Percentiles rank a stretch among this genome's conserved stretches.
Evolutionary conservation across 30 jellyfish, hydroid and myxozoan genomes (phyloP).

Genomic region (Turritopsis dohrnii): DNA sequence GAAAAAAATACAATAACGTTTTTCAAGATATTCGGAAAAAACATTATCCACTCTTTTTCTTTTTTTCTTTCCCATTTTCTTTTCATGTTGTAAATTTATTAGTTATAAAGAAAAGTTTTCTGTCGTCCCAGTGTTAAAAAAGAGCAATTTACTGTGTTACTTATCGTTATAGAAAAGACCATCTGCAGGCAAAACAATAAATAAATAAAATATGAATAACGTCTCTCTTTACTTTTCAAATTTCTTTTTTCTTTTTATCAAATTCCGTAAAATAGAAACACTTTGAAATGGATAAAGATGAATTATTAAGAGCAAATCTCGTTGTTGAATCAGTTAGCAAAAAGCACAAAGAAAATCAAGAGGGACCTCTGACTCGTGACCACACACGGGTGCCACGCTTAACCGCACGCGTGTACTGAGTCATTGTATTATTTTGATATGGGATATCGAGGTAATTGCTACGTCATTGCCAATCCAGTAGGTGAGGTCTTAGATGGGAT

Average conservation of each 20-base stretch:
- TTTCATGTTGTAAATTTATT: background rate
- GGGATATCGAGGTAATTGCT: no score
- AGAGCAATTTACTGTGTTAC: background rate
- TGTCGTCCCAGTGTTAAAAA: background rate
- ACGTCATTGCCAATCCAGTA: no score
- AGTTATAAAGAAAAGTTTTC: background rate
- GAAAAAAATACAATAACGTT: background rate
- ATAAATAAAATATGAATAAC: background rate
- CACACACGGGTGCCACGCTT: no score
- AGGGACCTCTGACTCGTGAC: no score
- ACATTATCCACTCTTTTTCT: background rate
- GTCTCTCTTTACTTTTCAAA: background rate
- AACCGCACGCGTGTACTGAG: no score
- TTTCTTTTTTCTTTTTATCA: background rate
- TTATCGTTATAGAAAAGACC: background rate
- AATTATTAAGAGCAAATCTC: background rate
- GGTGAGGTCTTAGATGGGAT: no score
- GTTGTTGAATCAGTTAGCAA: background rate
- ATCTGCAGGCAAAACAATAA: background rate
- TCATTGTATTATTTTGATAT: no score
- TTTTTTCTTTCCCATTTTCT: background rate
- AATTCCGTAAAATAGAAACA: background rate
- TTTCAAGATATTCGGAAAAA: background rate
- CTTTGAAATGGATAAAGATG: background rate
- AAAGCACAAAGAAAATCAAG: background rate